Conservation (phyloP, 2,797 vertebrate species). For the Orestias chungarensis region DNA sequence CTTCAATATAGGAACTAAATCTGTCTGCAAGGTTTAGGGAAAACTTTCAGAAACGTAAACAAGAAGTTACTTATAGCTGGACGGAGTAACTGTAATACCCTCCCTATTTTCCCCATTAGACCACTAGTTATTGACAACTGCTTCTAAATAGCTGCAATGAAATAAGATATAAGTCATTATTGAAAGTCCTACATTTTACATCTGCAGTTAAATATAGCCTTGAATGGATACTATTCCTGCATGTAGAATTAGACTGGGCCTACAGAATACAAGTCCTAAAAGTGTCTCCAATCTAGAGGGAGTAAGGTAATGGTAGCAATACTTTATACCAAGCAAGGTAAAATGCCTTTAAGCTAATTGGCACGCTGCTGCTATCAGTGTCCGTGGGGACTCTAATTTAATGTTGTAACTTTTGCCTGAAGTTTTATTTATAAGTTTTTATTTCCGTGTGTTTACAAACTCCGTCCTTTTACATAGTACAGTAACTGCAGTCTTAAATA, state of each 20-base stretch:
- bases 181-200: background rate
- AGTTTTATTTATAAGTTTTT: background rate
- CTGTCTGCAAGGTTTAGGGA: background rate
- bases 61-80: background rate
- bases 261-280: background rate
- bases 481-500: background rate
- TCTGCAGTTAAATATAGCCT: background rate
- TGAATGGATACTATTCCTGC: background rate
- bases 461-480: background rate
- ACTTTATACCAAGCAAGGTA: conserved; percentile 10
- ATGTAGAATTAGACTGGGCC: background rate
- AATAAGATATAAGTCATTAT: background rate
- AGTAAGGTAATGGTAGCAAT: conserved; percentile 6
- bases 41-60: too few species aligned
- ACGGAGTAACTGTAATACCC: background rate
- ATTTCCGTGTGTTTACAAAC: background rate
- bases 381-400: conserved; percentile 11
- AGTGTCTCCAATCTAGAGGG: conserved; percentile 12
- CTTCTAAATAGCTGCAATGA: background rate
- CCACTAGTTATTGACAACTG: background rate
- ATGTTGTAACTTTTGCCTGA: conserved; percentile 6
- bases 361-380: conserved; percentile 6
- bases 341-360: conserved; percentile 22
- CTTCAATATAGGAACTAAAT: background rate
- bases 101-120: background rate